Percentiles rank a stretch among this genome's conserved stretches.
phyloP scores from a whole-genome alignment of 2,113 vertebrate genomes.

The Grammomys surdaster region DNA sequence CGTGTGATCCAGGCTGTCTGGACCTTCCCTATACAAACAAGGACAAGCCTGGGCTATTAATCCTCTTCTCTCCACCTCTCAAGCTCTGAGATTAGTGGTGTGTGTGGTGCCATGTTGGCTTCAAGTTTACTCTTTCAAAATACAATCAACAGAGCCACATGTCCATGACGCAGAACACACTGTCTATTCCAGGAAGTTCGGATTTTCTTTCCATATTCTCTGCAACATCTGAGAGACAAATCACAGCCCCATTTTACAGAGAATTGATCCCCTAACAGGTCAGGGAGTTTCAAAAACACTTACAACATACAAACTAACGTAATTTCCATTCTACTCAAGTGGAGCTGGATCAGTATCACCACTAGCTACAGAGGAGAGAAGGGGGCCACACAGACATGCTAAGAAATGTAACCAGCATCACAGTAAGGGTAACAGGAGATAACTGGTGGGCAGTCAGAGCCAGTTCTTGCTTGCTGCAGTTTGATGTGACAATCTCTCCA shows the following conservation, averaged over 20 bases:
- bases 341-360: neutral
- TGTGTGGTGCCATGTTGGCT: neutral
- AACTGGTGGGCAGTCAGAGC: neutral
- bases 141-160: neutral
- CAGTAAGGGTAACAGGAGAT: neutral
- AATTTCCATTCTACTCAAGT: neutral
- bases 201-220: neutral
- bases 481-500: neutral
- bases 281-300: neutral
- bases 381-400: neutral
- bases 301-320: neutral
- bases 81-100: too few relatives aligned
- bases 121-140: constrained; percentile 17
- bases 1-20: neutral
- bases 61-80: neutral
- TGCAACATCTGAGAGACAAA: neutral
- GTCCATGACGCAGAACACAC: neutral
- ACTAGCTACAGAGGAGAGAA: constrained; percentile 15
- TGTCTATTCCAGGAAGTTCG: neutral
- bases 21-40: neutral
- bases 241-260: neutral
- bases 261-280: neutral
- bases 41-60: neutral
- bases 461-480: neutral
- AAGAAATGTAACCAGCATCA: neutral